Evolutionary conservation across 2,888 invertebrate genomes (phyloP), one percentile per base, ranked within the genome.

Genomic region (Diaperis boleti): DNA sequence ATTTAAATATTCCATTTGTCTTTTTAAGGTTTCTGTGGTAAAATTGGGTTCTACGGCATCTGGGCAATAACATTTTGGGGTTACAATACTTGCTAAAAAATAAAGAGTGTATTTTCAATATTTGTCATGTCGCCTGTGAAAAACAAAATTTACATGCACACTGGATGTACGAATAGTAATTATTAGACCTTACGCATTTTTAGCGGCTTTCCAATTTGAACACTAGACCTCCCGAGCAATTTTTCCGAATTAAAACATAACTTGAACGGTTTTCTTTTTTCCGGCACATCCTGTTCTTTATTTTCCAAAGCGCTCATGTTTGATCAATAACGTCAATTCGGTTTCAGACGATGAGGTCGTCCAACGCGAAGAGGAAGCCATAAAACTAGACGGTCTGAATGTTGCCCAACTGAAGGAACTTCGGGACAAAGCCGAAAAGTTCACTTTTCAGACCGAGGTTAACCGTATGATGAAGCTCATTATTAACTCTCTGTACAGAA

Each of bases 401-500:
- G 95, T 95, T 11, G 92, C 96, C 11, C 95, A 99, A 83, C 85
- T 96, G 79, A 94, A 94, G 73, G 95, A 98, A 83, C 82, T 99
- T 39, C 85, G 94, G 64, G 95, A 95, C 42, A 92, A 91, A 77
- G 90, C 97, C 0, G 92, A 94, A 79, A 95, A 92, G 80, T 92
- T 89, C 79, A 87, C 89, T 17, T 98, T 98, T 86, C 95, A 99
- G 85, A 97, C 99, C 0, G 99, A 99, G 84, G 99, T 99, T 35
- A 97, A 97, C 84, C 92, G 98, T 61, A 98, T 99, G 97, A 99
- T 99, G 99, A 99, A 99, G 83, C 88, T 99, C 62, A 99, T 99
- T 82, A 99, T 99, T 80, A 99, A 99, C 84, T 99, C 99, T 5
- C 85, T 99, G 5, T 99, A 99, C 83, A 89, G 96, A 74, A 99